Percentiles rank a stretch among this genome's conserved stretches.
Evolutionary conservation across 2,797 vertebrate species (phyloP).

Genomic region (Chromis chromis): DNA sequence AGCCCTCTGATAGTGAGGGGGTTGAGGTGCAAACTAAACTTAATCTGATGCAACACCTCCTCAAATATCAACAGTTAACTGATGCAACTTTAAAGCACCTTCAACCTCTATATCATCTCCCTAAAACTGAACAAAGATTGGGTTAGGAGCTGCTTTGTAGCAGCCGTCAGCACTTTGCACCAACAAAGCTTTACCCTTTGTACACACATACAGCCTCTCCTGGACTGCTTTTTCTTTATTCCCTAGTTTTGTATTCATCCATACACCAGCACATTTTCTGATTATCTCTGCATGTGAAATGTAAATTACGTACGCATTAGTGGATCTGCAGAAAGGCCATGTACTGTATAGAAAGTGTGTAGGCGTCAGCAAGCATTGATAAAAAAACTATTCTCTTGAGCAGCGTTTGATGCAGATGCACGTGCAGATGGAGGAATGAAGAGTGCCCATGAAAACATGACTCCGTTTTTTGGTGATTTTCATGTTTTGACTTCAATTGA

Average conservation of each 20-base stretch:
- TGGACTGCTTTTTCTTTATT: background rate
- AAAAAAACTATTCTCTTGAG: background rate
- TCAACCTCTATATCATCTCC: constrained; percentile 6
- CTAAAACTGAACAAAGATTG: constrained; percentile 10
- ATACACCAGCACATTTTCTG: constrained; percentile 25
- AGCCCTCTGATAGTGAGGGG: background rate
- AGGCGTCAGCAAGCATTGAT: constrained; percentile 1
- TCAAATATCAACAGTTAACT: background rate
- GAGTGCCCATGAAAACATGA: constrained; percentile 17
- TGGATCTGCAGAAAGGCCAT: background rate
- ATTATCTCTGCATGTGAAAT: constrained; percentile 28
- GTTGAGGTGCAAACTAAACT: background rate
- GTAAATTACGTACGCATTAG: constrained; percentile 10
- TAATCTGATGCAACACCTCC: constrained; percentile 6
- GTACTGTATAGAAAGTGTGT: background rate
- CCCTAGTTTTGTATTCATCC: constrained; percentile 1
- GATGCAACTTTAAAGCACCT: constrained; percentile 24
- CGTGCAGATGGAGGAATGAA: constrained; percentile 21
- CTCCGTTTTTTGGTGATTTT: constrained; percentile 47
- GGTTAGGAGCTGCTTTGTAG: background rate
- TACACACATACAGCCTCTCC: no score
- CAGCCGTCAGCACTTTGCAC: constrained; percentile 4
- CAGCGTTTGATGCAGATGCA: background rate
- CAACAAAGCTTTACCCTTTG: constrained; percentile 11
- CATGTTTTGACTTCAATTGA: constrained; percentile 41